Percentiles rank a stretch among this genome's conserved stretches.
phyloP scores from a whole-genome alignment of 2,113 vertebrate species.

The Cryptomyrus ogoouensis region DNA sequence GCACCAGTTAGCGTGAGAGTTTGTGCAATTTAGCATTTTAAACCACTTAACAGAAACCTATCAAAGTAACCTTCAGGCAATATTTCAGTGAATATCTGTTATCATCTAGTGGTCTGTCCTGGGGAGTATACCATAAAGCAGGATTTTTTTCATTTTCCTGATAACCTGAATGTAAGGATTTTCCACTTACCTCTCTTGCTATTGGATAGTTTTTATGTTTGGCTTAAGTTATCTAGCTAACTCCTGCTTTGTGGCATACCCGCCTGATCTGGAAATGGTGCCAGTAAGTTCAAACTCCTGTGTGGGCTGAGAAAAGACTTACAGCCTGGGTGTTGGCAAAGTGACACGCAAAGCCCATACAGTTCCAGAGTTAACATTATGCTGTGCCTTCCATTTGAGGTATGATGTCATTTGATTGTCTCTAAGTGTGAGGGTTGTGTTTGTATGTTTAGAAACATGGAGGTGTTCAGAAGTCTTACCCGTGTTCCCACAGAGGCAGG shows the following conservation, averaged over 20 bases:
- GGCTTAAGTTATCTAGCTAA: not conserved
- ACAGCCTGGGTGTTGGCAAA: not conserved
- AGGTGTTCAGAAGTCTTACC: not conserved
- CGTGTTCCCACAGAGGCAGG: not conserved
- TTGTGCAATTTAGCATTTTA: not conserved
- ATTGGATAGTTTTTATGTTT: not conserved
- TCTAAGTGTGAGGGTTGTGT: not conserved
- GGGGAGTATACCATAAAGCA: not conserved
- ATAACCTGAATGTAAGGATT: not conserved
- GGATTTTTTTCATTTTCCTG: not conserved
- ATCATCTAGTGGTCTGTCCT: not conserved
- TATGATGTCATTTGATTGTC: not conserved
- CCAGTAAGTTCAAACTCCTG: not conserved
- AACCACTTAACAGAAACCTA: not conserved
- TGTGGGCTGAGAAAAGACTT: not conserved
- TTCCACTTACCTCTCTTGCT: not conserved
- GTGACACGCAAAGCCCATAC: not conserved
- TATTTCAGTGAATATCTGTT: not conserved
- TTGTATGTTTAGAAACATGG: not conserved
- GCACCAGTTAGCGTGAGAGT: not conserved
- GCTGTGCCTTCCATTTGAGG: not conserved
- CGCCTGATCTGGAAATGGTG: not conserved
- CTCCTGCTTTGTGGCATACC: not conserved
- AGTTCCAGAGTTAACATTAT: not conserved
- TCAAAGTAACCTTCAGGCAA: not conserved